These are phyloP conservation scores for Arbacia lixula DNA, from an alignment of 53 echinoderm and acorn worm genomes.

Conservation along the genomic window DNA sequence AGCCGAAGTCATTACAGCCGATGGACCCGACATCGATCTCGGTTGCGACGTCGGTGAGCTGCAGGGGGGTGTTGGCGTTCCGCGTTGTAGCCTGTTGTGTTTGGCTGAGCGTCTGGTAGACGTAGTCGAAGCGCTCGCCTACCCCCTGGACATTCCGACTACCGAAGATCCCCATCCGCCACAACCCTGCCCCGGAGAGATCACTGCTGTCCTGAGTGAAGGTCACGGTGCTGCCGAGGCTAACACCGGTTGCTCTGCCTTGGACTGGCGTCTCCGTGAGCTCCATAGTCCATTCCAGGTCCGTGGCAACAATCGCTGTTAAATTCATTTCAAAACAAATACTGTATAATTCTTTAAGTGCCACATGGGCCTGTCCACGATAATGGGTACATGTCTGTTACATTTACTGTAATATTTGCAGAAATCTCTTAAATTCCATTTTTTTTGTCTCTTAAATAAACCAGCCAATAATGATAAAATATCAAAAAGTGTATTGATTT, in stretches of 20 bases:
- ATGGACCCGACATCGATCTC: constrained; percentile 77
- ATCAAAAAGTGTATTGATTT: too few species aligned
- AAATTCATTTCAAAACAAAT: too few species aligned
- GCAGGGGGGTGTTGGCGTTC: constrained; percentile 58
- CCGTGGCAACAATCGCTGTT: constrained; percentile 24
- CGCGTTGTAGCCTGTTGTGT: constrained; percentile 41
- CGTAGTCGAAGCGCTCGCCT: constrained; percentile 65
- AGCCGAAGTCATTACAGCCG: constrained; percentile 72
- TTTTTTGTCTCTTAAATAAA: too few species aligned
- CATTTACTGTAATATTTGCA: too few species aligned
- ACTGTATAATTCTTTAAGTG: too few species aligned
- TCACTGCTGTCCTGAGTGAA: constrained; percentile 60
- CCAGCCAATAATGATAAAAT: too few species aligned
- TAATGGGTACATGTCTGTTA: too few species aligned
- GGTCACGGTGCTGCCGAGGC: constrained; percentile 6
- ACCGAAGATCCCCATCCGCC: constrained; percentile 82
- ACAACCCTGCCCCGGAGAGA: constrained; percentile 73
- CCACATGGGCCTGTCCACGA: too few species aligned
- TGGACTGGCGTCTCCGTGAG: background rate
- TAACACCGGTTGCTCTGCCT: constrained; percentile 17
- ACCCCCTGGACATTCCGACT: constrained; percentile 78
- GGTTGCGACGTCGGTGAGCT: constrained; percentile 38
- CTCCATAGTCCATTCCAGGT: constrained; percentile 24
- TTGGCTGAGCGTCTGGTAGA: constrained; percentile 52
- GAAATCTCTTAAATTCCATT: too few species aligned